Evolutionary conservation across 92 coral and sea anemone genomes (phyloP).

Genomic region (Parazoanthus swiftii): DNA sequence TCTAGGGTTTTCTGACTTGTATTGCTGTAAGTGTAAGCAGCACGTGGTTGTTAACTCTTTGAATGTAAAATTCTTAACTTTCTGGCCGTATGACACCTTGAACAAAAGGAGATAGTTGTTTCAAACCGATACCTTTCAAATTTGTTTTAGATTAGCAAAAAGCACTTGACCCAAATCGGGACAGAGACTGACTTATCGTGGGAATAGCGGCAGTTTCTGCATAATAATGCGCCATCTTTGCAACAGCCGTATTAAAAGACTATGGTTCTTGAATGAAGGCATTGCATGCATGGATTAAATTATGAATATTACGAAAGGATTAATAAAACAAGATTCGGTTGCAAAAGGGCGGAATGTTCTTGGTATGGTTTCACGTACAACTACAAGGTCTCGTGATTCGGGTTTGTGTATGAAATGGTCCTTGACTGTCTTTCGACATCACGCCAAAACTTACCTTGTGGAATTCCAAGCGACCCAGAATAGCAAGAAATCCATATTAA

Average conservation of each 20-base stretch:
- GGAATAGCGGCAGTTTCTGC: neutral
- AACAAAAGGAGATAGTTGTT: too few species aligned
- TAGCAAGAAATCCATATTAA: neutral
- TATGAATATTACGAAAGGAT: too few species aligned
- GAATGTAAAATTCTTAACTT: neutral
- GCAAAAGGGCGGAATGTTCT: too few species aligned
- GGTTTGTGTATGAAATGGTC: neutral
- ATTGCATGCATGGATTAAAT: too few species aligned
- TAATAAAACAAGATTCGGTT: too few species aligned
- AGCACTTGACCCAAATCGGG: neutral
- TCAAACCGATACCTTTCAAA: neutral
- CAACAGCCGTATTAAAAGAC: too few species aligned
- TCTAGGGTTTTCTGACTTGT: neutral
- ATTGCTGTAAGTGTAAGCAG: too few species aligned
- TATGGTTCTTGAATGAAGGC: too few species aligned
- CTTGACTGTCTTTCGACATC: neutral
- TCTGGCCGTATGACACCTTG: neutral
- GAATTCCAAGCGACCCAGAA: neutral
- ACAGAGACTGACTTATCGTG: neutral
- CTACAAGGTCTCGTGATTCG: too few species aligned
- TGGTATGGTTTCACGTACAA: too few species aligned
- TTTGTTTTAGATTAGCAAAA: neutral
- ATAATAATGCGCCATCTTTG: neutral
- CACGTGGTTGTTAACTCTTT: neutral
- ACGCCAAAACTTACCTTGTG: conserved; percentile 8